Percentiles rank a stretch among this genome's conserved stretches.
These are phyloP conservation scores for Toxostoma redivivum DNA, from an alignment of 2,113 vertebrate genomes.

Conservation along the genomic window DNA sequence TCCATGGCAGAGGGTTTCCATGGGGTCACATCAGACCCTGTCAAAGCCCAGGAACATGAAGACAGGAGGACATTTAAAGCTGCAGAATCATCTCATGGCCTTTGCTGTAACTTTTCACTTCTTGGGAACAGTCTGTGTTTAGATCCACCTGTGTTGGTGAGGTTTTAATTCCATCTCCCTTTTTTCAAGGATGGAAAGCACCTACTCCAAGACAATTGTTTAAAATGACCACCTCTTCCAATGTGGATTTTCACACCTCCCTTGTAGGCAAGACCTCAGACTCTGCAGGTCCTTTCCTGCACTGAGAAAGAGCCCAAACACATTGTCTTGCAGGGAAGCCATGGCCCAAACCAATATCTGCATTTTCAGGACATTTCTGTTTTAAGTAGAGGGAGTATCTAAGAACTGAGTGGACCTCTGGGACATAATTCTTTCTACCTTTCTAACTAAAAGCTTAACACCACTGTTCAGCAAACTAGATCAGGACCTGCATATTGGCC, in stretches of 20 bases:
- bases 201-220: neutral
- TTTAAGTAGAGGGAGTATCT: neutral
- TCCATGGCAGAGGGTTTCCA: neutral
- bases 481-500: neutral
- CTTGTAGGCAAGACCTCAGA: fast-evolving
- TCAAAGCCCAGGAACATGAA: neutral
- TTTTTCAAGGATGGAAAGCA: neutral
- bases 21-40: neutral
- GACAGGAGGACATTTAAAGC: neutral
- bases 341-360: neutral
- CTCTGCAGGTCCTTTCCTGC: neutral
- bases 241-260: neutral
- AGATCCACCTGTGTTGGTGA: neutral
- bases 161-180: neutral
- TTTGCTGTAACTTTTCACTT: neutral
- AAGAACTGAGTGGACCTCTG: neutral
- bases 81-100: neutral
- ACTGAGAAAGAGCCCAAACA: neutral
- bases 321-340: neutral
- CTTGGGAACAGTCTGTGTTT: neutral
- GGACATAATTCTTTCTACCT: neutral
- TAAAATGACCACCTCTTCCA: neutral
- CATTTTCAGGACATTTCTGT: neutral
- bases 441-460: neutral
- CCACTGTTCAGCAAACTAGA: neutral